Conservation (phyloP, 2,888 invertebrate genomes). For the Cryptus armator region DNA sequence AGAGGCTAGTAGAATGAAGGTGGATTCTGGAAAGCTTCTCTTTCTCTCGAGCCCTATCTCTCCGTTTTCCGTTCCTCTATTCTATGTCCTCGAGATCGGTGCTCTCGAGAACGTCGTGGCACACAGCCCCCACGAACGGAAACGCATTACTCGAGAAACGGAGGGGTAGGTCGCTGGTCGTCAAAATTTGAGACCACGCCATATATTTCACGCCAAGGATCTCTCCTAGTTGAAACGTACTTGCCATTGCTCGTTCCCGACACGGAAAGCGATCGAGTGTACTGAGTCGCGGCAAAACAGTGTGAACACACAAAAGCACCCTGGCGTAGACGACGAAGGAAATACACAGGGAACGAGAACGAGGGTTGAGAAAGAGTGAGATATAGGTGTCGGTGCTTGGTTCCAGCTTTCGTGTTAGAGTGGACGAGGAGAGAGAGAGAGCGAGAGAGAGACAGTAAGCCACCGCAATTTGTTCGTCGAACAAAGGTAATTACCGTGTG, state of each 20-base stretch:
- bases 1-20: not conserved
- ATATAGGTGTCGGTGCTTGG: constrained; percentile 47
- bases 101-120: constrained; percentile 7
- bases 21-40: constrained; percentile 48
- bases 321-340: constrained; percentile 32
- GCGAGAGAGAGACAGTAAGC: constrained; percentile 63
- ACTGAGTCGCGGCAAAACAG: not conserved
- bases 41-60: constrained; percentile 67
- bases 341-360: constrained; percentile 21
- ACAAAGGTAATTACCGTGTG: constrained; percentile 79
- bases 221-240: not conserved
- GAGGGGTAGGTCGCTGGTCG: not conserved
- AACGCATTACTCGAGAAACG: constrained; percentile 45
- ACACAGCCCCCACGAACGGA: constrained; percentile 10
- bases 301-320: not conserved
- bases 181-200: constrained; percentile 43
- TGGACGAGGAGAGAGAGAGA: constrained; percentile 45
- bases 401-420: constrained; percentile 60
- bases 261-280: not conserved
- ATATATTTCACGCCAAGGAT: constrained; percentile 7
- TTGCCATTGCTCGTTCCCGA: constrained; percentile 1
- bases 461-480: constrained; percentile 77
- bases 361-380: constrained; percentile 25
- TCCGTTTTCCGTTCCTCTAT: constrained; percentile 44
- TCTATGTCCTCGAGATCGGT: constrained; percentile 35